Percentiles rank a stretch among this genome's conserved stretches.
Evolutionary conservation across 2,797 vertebrate genomes (phyloP).

Genomic region (Silurus lanzhouensis): DNA sequence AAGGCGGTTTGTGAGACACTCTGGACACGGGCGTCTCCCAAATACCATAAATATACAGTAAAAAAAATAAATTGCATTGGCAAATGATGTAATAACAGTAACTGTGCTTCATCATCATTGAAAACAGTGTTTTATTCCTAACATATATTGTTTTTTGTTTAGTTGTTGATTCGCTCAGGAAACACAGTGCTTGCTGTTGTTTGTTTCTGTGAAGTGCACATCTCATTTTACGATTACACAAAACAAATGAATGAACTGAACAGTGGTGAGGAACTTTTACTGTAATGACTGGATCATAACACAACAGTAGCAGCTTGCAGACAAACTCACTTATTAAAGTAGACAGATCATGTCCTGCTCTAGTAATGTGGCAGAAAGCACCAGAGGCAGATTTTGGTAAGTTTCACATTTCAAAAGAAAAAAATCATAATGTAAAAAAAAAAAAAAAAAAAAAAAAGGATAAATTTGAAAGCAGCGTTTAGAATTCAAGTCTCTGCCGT

Average conservation of each 20-base stretch:
- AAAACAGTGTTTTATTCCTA: not conserved
- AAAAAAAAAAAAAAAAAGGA: not conserved
- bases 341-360: not conserved
- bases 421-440: not conserved
- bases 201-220: not conserved
- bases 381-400: slow-evolving; percentile 7
- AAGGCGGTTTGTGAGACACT: no score
- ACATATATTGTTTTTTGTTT: no score
- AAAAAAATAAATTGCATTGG: not conserved
- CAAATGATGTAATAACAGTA: not conserved
- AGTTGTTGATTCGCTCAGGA: not conserved
- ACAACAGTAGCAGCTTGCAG: slow-evolving; percentile 17
- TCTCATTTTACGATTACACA: slow-evolving; percentile 11
- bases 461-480: not conserved
- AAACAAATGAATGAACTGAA: not conserved
- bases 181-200: not conserved
- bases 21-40: no score
- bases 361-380: not conserved
- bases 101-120: not conserved
- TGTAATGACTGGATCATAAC: not conserved
- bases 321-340: not conserved
- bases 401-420: slow-evolving; percentile 2
- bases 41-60: not conserved
- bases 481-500: not conserved
- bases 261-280: not conserved